phyloP scores from a whole-genome alignment of 2,113 vertebrate species.

The Nycticebus coucang region DNA sequence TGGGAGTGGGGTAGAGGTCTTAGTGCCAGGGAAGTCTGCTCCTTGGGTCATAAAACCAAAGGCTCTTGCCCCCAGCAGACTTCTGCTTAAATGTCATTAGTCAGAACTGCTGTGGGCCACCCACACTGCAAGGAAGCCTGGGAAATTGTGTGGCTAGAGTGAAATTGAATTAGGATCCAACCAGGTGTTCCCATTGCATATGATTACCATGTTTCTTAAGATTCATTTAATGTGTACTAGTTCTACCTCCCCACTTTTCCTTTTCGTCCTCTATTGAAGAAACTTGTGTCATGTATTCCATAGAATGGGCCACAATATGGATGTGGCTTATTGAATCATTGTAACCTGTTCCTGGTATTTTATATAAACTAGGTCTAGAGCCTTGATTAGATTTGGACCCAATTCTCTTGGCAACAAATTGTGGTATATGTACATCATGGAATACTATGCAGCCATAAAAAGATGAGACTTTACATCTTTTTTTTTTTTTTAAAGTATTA shows the following conservation, averaged over 20 bases:
- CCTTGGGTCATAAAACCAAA: not conserved
- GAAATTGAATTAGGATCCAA: not conserved
- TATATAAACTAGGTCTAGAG: not conserved
- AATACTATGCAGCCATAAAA: no score
- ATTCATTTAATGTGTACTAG: not conserved
- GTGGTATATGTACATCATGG: no score
- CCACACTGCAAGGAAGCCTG: not conserved
- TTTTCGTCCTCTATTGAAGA: not conserved
- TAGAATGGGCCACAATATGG: not conserved
- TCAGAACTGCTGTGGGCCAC: not conserved
- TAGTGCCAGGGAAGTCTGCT: not conserved
- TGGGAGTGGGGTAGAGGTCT: not conserved
- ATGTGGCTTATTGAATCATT: not conserved
- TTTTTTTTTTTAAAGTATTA: no score
- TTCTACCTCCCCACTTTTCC: not conserved
- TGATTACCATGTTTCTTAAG: not conserved
- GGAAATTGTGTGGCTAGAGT: not conserved
- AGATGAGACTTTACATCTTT: no score
- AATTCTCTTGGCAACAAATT: no score
- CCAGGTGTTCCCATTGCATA: not conserved
- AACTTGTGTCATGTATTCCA: not conserved
- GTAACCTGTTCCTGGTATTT: not conserved
- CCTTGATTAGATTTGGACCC: not conserved
- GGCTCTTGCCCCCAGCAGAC: not conserved
- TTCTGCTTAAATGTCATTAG: not conserved